Evolutionary conservation across 2,888 invertebrate genomes (phyloP).

Genomic region (Acanthopleura granulata): DNA sequence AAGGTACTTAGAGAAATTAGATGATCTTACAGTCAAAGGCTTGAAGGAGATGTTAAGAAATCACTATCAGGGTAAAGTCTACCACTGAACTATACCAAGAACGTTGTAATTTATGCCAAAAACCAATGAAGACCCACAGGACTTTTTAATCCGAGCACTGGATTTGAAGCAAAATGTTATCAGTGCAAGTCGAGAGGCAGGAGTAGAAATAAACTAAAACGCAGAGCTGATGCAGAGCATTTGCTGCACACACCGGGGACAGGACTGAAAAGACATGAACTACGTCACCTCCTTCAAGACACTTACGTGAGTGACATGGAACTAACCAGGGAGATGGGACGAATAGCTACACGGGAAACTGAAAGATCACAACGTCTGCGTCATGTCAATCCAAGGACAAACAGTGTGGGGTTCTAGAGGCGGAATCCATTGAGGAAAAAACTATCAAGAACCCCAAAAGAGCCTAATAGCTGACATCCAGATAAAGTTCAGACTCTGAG

Average conservation of each 20-base stretch:
- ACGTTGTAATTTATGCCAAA: slow-evolving; percentile 17
- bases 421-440: not conserved
- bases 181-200: slow-evolving; percentile 18
- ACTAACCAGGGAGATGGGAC: slow-evolving; percentile 11
- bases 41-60: slow-evolving; percentile 15
- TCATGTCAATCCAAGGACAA: not conserved
- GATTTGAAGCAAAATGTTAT: slow-evolving; percentile 21
- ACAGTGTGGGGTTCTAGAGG: not conserved
- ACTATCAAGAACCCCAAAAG: not conserved
- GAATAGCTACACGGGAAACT: slow-evolving; percentile 19
- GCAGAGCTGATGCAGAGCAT: slow-evolving; percentile 18
- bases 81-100: too few relatives aligned
- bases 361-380: slow-evolving; percentile 7
- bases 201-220: slow-evolving; percentile 20
- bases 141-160: slow-evolving; percentile 22
- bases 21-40: not conserved
- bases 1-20: slow-evolving; percentile 11
- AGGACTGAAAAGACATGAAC: slow-evolving; percentile 19
- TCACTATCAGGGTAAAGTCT: slow-evolving; percentile 22
- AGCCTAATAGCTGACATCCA: not conserved
- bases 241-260: slow-evolving; percentile 19
- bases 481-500: too few relatives aligned
- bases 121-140: slow-evolving; percentile 20
- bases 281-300: slow-evolving; percentile 19
- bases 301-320: slow-evolving; percentile 18